Base-by-base conservation (phyloP, 2,888 invertebrate species). In the Chalcis sispes region DNA sequence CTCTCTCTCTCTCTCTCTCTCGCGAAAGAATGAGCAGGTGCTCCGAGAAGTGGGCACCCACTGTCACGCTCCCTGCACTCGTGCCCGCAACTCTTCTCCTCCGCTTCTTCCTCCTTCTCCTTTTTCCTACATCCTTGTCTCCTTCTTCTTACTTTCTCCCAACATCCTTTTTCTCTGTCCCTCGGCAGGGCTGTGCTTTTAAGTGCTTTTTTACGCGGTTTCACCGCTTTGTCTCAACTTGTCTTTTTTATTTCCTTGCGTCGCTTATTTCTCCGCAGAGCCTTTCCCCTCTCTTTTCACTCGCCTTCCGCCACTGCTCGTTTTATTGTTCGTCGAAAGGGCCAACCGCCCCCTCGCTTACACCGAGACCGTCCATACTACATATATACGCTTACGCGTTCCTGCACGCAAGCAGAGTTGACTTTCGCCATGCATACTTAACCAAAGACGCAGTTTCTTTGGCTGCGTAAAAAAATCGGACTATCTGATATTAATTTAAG, bases 61-160 rank as follows among this genome's bases (percentile, higher is more conserved):
- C 87, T 87, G 88, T 87, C 88, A 87, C 87, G 88, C 88, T 87
- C 79, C 81, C 81, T 87, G 86, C 87, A 85, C 86, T 86, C 88
- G 86, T 85, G 85, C 81, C 81, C 81, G 78, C 77, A 62, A 75
- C 69, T 76, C 74, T 77, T 66, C 46, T 66, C 58, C 69, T 61
- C 50, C n/a, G n/a, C 67, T 70, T 77, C 48, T 56, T 64, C 70
- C 48, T 36, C 25, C 62, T 42, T 69, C 69, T 80, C 77, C 77
- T 69, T 40, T 23, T 40, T 78, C 75, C 69, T 46, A 76, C 66
- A 27, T 71, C 65, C 66, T 62, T 52, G 65, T 67, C 62, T 48
- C 58, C 72, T 59, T 74, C 42, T 29, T 27, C 59, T 40, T 48
- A 46, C 72, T 67, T 56, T 66, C 61, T 62, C 42, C 72, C 75